These are phyloP conservation scores for Pissodes strobi DNA, from an alignment of 1,140 invertebrate species.

Conservation along the genomic window DNA sequence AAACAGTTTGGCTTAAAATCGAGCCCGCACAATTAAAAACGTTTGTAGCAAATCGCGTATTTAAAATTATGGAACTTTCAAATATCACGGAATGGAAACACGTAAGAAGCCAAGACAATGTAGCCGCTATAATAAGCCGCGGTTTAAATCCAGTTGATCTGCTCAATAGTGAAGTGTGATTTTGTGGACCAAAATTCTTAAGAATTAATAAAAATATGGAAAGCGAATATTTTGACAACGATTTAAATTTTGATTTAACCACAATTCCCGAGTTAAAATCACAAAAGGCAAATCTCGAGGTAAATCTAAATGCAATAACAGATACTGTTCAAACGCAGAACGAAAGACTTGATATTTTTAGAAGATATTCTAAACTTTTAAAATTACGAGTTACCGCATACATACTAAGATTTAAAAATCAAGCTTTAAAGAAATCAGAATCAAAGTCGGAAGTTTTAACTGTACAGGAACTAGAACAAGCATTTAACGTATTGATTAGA, in stretches of 20 bases:
- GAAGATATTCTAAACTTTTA: conserved; percentile 13
- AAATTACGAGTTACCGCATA: conserved; percentile 30
- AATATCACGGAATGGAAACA: conserved; percentile 42
- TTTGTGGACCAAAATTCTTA: conserved; percentile 15
- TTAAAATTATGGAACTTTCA: conserved; percentile 41
- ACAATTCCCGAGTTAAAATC: conserved; percentile 24
- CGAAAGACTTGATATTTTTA: conserved; percentile 30
- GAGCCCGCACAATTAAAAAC: conserved; percentile 42
- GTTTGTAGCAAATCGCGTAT: conserved; percentile 47
- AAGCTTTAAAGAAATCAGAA: background rate
- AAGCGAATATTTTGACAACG: conserved; percentile 31
- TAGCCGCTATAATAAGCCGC: conserved; percentile 41
- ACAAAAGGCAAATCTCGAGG: no score
- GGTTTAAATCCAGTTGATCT: conserved; percentile 7
- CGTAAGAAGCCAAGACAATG: conserved; percentile 46
- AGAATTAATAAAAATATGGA: background rate
- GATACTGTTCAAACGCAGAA: background rate
- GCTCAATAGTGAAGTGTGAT: background rate
- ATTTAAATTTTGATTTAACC: background rate
- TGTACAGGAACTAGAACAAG: conserved; percentile 3
- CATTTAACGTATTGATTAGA: conserved; percentile 16
- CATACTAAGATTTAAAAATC: no score
- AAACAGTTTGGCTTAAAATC: conserved; percentile 39
- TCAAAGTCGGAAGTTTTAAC: background rate
- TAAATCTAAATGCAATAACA: conserved; percentile 38